A percentile compares a stretch with the other conserved stretches of the same genome.
Evolutionary conservation across 2,888 invertebrate genomes (phyloP).

Genomic region (Patella caerulea): DNA sequence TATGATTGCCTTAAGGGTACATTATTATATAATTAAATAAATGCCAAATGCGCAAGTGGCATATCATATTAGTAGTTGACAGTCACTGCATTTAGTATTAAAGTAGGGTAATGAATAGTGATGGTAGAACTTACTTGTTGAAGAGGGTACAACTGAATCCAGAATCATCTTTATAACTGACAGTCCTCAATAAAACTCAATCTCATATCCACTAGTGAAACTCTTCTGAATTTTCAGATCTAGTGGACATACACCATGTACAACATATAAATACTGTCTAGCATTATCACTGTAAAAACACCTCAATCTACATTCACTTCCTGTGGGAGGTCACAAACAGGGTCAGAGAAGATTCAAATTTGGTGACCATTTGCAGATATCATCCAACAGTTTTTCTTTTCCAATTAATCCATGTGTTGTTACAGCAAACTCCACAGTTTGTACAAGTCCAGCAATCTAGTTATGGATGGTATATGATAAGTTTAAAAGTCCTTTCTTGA

Average conservation of each 20-base stretch:
- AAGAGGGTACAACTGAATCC: slow-evolving; percentile 6
- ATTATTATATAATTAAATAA: too few relatives aligned
- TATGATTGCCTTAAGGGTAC: too few relatives aligned
- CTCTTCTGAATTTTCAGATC: not conserved
- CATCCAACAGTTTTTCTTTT: not conserved
- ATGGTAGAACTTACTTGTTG: not conserved
- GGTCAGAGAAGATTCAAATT: slow-evolving; percentile 1
- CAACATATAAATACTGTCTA: slow-evolving; percentile 7
- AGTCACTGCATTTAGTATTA: too few relatives aligned
- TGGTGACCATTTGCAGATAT: not conserved
- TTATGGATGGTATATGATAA: slow-evolving; percentile 1
- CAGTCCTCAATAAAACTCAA: not conserved
- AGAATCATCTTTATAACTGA: not conserved
- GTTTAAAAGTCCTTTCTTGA: not conserved
- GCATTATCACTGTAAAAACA: not conserved
- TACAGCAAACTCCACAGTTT: not conserved
- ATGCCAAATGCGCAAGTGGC: too few relatives aligned
- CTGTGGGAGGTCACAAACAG: slow-evolving; percentile 9
- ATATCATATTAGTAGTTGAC: too few relatives aligned
- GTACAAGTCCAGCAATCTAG: not conserved
- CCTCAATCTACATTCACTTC: slow-evolving; percentile 1
- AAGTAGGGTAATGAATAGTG: too few relatives aligned
- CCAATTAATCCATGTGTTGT: slow-evolving; percentile 1
- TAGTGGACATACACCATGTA: not conserved
- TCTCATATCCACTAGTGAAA: not conserved